Conservation (phyloP, 2,888 invertebrate species). For the Pseudanteris insignis region DNA sequence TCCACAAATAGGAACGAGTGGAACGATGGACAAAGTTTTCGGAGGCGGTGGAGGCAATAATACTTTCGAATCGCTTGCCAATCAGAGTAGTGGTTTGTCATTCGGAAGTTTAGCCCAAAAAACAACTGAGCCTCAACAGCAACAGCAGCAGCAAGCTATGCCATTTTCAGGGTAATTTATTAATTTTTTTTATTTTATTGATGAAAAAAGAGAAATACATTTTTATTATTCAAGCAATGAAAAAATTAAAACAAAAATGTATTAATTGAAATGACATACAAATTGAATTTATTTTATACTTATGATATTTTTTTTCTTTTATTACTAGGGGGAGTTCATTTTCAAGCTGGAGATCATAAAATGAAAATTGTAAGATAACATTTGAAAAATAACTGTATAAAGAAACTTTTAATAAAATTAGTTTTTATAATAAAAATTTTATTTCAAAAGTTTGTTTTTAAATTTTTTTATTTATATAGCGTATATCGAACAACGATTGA, state of each 20-base stretch:
- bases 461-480: no score
- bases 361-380: neutral
- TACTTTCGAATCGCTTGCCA: conserved; percentile 60
- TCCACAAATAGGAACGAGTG: conserved; percentile 49
- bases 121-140: conserved; percentile 55
- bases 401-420: neutral
- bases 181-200: no score
- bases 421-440: no score
- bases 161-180: conserved; percentile 58
- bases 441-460: no score
- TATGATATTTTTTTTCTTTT: conserved; percentile 43
- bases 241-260: no score
- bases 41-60: conserved; percentile 52
- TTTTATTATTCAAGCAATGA: no score
- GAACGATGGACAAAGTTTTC: conserved; percentile 58
- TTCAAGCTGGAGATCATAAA: conserved; percentile 60
- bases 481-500: no score
- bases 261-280: no score
- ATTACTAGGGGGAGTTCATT: conserved; percentile 60
- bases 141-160: conserved; percentile 57
- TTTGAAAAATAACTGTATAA: conserved; percentile 7
- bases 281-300: conserved; percentile 2
- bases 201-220: no score
- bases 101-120: conserved; percentile 58
- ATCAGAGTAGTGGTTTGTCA: conserved; percentile 56